Evolutionary conservation across 2,797 vertebrate species (phyloP), one percentile per base, ranked within the genome.

Genomic region (Eleutherodactylus coqui): DNA sequence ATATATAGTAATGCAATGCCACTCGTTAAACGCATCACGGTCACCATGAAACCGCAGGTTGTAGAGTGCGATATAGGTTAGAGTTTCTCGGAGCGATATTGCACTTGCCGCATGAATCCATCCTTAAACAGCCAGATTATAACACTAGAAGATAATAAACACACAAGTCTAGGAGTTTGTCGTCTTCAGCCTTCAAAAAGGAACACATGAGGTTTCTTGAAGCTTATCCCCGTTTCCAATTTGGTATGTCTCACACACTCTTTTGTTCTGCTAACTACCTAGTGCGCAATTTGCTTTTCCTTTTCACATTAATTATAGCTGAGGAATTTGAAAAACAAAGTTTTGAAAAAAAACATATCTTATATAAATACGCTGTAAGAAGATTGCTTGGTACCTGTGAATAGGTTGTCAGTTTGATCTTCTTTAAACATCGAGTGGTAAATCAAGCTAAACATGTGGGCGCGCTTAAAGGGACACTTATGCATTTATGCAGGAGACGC

Each of bases 401-500:
- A 79, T 79, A 69, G 75, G 60, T 36, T 85, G 75, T 55, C 75
- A 79, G 75, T 79, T 79, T 79, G n/a, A 67, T 85, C 64, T 79
- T 55, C 49, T 36, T 73, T 43, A 79, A 41, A 41, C 62, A 62
- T 64, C 21, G 13, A 58, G 38, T 45, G 49, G 84, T 32, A 79
- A 79, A 79, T 78, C 51, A 79, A 38, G 14, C 69, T 55, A 67
- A 79, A 67, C 76, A 79, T 79, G 84, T 72, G 47, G 83, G 75
- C 36, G 3, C 47, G 19, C 47, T 79, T 79, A 55, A 79, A 79
- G 76, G 38, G 47, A 69, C 67, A 51, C 55, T 79, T 85, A 79
- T 79, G 41, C 32, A 58, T 72, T 79, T 60, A 79, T 34, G 27
- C 36, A 45, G 49, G 67, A n/a, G 34, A 53, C 62, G 13, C 64